Percentiles rank a stretch among this genome's conserved stretches.
phyloP scores from a whole-genome alignment of 2,797 vertebrate genomes.

The Lacerta bilineata region DNA sequence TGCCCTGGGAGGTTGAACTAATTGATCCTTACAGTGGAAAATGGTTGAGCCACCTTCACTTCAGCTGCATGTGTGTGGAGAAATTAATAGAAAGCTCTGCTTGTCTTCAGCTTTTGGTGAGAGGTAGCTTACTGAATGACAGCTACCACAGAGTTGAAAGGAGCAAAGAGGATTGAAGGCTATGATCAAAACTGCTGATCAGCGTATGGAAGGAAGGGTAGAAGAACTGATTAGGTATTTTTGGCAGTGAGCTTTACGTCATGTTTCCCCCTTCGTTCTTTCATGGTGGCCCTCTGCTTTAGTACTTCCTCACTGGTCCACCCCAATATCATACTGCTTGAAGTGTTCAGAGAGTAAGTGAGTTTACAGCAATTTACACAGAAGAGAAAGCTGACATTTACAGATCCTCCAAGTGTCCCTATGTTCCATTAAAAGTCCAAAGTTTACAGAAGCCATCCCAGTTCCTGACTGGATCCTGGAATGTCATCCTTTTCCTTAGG shows the following conservation, averaged over 20 bases:
- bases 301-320: neutral
- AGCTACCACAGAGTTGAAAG: neutral
- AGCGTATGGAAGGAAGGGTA: neutral
- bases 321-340: neutral
- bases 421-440: too few species aligned
- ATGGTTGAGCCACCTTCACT: neutral
- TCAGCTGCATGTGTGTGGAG: too few species aligned
- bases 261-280: neutral
- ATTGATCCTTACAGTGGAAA: neutral
- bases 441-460: too few species aligned
- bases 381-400: neutral
- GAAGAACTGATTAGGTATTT: neutral
- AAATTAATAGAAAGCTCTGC: neutral
- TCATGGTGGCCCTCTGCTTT: neutral
- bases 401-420: too few species aligned
- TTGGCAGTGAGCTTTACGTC: neutral
- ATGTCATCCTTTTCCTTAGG: too few species aligned
- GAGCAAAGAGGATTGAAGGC: neutral
- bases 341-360: neutral
- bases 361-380: neutral
- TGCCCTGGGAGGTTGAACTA: neutral
- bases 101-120: neutral
- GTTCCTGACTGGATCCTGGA: too few species aligned
- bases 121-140: neutral
- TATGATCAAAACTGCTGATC: neutral